These are phyloP conservation scores for Malaclemys terrapin DNA, from an alignment of 2,113 vertebrate species.

Conservation along the genomic window DNA sequence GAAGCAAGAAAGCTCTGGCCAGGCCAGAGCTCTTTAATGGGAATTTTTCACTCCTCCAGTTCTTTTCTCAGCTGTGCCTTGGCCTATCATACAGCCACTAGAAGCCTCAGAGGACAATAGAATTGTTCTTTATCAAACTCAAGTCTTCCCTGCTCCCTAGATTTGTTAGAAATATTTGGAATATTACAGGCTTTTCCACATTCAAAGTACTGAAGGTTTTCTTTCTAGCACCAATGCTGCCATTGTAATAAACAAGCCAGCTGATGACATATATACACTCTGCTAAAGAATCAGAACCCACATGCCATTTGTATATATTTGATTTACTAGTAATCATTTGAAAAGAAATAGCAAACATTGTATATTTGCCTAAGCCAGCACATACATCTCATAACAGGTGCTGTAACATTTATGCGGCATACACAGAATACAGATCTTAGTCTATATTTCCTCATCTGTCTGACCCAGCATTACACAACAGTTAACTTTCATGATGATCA, in stretches of 20 bases:
- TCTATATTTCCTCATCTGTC: not conserved
- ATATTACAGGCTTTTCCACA: constrained; percentile 18
- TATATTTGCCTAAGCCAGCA: not conserved
- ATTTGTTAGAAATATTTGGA: not conserved
- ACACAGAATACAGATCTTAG: not conserved
- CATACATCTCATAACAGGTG: not conserved
- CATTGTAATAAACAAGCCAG: not conserved
- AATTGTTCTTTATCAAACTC: not conserved
- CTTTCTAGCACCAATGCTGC: not conserved
- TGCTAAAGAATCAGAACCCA: constrained; percentile 16
- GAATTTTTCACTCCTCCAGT: not conserved
- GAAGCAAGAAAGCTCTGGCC: not conserved
- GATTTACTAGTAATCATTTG: constrained; percentile 46
- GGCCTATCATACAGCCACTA: not conserved
- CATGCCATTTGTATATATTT: not conserved
- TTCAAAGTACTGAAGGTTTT: not conserved
- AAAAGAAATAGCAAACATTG: not conserved
- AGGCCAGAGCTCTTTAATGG: not conserved
- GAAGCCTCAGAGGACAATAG: not conserved
- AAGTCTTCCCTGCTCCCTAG: constrained; percentile 1
- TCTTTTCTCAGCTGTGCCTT: constrained; percentile 26
- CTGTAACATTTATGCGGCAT: constrained; percentile 6
- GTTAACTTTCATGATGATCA: not conserved
- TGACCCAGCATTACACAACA: not conserved
- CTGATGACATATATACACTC: not conserved